Evolutionary conservation across 2,888 invertebrate genomes (phyloP).

Genomic region (Griposia aprilina): DNA sequence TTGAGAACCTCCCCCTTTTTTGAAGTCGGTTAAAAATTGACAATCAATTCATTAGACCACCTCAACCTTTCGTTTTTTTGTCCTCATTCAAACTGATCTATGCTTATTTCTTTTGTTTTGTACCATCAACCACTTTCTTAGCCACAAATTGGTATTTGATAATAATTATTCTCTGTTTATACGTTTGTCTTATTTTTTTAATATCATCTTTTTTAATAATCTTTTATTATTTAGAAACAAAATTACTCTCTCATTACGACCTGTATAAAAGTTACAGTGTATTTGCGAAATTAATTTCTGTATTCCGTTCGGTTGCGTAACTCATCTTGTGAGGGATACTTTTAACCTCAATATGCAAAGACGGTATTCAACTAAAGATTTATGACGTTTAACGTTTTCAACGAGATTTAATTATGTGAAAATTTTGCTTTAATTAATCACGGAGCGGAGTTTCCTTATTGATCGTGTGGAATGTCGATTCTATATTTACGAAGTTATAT

Average conservation of each 20-base stretch:
- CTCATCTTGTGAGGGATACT: conserved; percentile 70
- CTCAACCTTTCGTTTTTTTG: neutral
- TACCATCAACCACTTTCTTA: neutral
- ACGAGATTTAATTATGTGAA: conserved; percentile 72
- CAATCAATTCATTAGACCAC: neutral
- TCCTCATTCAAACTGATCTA: neutral
- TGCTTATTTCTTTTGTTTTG: neutral
- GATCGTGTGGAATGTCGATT: conserved; percentile 63
- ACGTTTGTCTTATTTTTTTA: neutral
- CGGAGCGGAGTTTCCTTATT: conserved; percentile 65
- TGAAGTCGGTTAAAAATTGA: no score
- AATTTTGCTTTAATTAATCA: conserved; percentile 75
- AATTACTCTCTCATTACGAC: conserved; percentile 38
- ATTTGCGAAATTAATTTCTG: conserved; percentile 66
- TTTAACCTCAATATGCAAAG: conserved; percentile 72
- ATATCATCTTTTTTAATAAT: neutral
- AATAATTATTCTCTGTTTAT: neutral
- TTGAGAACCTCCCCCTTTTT: no score
- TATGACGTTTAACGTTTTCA: conserved; percentile 71
- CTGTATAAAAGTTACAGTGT: conserved; percentile 47
- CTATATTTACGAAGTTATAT: conserved; percentile 37
- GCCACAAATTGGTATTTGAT: neutral
- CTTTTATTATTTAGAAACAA: conserved; percentile 20
- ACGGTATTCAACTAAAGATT: conserved; percentile 74
- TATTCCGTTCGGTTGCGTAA: conserved; percentile 70